phyloP scores from a whole-genome alignment of 1,140 invertebrate species.

The Drosophila oshimai region DNA sequence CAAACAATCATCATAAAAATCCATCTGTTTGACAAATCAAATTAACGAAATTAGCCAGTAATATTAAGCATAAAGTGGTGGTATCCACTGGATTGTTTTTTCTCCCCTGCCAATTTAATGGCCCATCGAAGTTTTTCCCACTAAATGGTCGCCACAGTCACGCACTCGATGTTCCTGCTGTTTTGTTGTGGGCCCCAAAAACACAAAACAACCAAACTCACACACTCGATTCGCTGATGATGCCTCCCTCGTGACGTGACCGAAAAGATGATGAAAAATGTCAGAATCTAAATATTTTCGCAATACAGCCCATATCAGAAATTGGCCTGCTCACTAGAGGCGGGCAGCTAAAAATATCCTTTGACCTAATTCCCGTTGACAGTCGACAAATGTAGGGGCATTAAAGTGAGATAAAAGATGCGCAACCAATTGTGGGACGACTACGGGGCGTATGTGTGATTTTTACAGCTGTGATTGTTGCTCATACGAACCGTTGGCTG shows the following conservation, averaged over 20 bases:
- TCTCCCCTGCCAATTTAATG: slow-evolving; percentile 12
- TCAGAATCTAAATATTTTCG: slow-evolving; percentile 50
- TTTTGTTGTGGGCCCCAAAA: slow-evolving; percentile 22
- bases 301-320: slow-evolving; percentile 9
- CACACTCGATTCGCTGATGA: neutral
- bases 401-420: slow-evolving; percentile 41
- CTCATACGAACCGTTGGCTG: slow-evolving; percentile 41
- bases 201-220: slow-evolving; percentile 20
- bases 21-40: slow-evolving; percentile 32
- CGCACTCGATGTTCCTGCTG: slow-evolving; percentile 23
- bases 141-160: slow-evolving; percentile 37
- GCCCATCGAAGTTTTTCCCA: slow-evolving; percentile 9
- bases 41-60: slow-evolving; percentile 32
- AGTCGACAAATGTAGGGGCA: slow-evolving; percentile 66
- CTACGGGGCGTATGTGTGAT: slow-evolving; percentile 61
- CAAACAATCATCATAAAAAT: slow-evolving; percentile 29
- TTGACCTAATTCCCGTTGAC: slow-evolving; percentile 75
- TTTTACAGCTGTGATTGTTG: slow-evolving; percentile 61
- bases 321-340: slow-evolving; percentile 25
- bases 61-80: slow-evolving; percentile 8
- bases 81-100: neutral
- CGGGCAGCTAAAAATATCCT: slow-evolving; percentile 64
- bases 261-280: slow-evolving; percentile 57
- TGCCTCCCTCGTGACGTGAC: slow-evolving; percentile 25
- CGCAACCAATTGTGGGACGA: slow-evolving; percentile 23